Conservation (phyloP, 2,113 vertebrate species). For the Casuarius casuarius region DNA sequence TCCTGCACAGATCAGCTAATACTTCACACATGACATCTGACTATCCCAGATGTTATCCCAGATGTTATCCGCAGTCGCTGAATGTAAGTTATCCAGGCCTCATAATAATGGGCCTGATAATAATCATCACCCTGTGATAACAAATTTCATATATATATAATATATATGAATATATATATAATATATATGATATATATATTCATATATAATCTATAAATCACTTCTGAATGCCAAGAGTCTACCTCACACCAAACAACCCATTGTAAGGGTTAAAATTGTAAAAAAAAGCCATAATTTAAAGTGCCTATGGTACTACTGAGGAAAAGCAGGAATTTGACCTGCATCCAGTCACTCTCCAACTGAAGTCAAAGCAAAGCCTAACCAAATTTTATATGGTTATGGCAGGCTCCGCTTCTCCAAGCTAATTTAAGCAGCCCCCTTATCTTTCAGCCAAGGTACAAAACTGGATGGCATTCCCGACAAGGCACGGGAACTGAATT, state of each 20-base stretch:
- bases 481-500: neutral
- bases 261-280: neutral
- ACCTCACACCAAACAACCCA: neutral
- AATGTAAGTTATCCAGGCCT: neutral
- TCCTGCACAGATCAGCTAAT: neutral
- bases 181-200: too few relatives aligned
- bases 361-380: neutral
- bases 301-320: neutral
- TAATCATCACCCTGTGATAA: neutral
- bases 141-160: too few relatives aligned
- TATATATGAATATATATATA: too few relatives aligned
- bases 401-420: neutral
- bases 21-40: neutral
- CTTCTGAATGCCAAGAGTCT: neutral
- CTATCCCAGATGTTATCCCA: rapidly evolving
- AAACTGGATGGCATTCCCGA: neutral
- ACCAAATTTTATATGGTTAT: neutral
- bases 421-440: neutral
- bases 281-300: neutral
- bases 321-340: neutral
- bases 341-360: neutral
- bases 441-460: neutral
- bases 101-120: neutral
- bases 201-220: neutral
- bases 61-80: too few relatives aligned